Percentiles rank a stretch among this genome's conserved stretches.
Conservation (phyloP, 2,113 vertebrate genomes). For the Podilymbus podiceps region DNA sequence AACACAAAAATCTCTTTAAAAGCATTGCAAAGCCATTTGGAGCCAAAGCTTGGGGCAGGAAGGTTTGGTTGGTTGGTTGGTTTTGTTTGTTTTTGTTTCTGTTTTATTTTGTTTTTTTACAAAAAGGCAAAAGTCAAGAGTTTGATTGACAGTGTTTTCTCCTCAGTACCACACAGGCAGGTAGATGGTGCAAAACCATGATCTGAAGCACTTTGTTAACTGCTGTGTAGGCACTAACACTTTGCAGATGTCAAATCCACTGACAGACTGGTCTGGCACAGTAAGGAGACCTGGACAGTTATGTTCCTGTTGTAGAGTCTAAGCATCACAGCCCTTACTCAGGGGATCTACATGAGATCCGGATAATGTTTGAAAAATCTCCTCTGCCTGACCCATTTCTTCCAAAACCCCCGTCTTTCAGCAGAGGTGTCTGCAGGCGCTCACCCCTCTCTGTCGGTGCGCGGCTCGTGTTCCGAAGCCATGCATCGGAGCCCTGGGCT, state of each 20-base stretch:
- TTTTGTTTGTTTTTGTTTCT: no score
- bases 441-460: background rate
- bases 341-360: no score
- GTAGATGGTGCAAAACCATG: background rate
- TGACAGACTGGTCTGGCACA: background rate
- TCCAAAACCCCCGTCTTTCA: background rate
- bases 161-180: background rate
- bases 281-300: background rate
- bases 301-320: background rate
- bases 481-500: background rate
- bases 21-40: background rate
- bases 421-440: no score
- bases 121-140: background rate
- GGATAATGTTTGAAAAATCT: background rate
- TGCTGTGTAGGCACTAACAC: no score
- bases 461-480: background rate
- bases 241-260: rapidly evolving
- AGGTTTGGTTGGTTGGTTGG: no score
- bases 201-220: background rate
- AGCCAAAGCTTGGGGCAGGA: background rate
- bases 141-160: background rate
- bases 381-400: background rate
- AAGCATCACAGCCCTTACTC: background rate
- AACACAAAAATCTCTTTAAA: background rate
- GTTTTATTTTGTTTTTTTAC: background rate